Base-by-base conservation (phyloP, 2,888 invertebrate species). In the Pseudanteris insignis region DNA sequence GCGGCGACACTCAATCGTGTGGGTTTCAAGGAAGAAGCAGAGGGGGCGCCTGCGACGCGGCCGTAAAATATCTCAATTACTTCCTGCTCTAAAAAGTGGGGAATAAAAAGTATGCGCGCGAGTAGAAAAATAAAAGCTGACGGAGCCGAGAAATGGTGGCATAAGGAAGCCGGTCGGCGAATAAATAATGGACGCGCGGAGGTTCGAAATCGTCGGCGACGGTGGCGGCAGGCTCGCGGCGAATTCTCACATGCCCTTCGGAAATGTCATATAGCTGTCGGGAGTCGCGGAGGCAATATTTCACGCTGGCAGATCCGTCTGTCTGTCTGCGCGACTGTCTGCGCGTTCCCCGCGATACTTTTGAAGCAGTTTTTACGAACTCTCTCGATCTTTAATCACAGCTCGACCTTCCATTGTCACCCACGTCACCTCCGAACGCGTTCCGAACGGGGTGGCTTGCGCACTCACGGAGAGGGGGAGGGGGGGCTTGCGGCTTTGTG, bases 371-470 rank as follows among this genome's bases (percentile, higher is more conserved):
- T 77, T 77, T 77, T 76, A 73, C 76, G 72, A 67, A 77, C 75
- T 74, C 76, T 73, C 76, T 74, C 76, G 77, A 77, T 77, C 77
- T 77, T 77, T 77, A 77, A 77, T 77, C 77, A 77, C 77, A 72
- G 73, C 77, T 77, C 77, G 77, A 77, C 77, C 77, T 77, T 74
- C 75, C 73, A 77, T 77, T 77, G 77, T 77, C 77, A 70, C 70
- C 76, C 76, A 77, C 77, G 76, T 77, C 77, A 77, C 77, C 77
- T 77, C 73, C 18, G 18, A 18, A 18, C 26, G 28, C 59, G 68
- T 71, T 70, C 41, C 18, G 29, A 72, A 67, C 68, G 74, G 8
- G 28, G 62, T 67, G 71, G 70, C 47, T 28, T 32, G 71, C 67
- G 70, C 21, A n/a, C n/a, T n/a, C n/a, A n/a, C 26, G 28, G 60